Evolutionary conservation across 2,888 invertebrate species (phyloP).

Genomic region (Pyrgus malvae): DNA sequence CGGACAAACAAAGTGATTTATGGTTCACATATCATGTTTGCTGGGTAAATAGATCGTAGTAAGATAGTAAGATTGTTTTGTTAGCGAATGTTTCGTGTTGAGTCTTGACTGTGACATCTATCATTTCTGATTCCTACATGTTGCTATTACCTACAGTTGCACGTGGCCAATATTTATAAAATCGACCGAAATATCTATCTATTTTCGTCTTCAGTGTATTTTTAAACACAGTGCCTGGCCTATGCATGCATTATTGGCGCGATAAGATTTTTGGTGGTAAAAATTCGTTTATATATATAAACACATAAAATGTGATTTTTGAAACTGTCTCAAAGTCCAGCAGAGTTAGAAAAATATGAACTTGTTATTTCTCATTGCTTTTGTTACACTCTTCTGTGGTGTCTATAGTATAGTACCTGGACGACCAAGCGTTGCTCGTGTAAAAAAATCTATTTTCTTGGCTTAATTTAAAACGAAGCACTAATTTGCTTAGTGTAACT

Average conservation of each 20-base stretch:
- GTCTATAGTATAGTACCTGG: too few relatives aligned
- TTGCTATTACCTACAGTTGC: constrained; percentile 26
- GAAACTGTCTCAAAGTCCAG: too few relatives aligned
- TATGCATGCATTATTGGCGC: constrained; percentile 3
- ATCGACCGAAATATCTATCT: constrained; percentile 14
- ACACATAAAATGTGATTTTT: too few relatives aligned
- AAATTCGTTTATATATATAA: too few relatives aligned
- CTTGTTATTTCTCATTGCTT: too few relatives aligned
- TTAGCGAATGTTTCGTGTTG: not conserved
- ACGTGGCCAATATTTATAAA: constrained; percentile 31
- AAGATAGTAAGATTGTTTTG: not conserved
- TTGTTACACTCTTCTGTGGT: too few relatives aligned
- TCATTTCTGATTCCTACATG: constrained; percentile 30
- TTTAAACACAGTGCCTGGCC: not conserved
- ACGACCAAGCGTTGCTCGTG: too few relatives aligned
- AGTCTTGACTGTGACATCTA: constrained; percentile 3
- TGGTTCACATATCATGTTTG: not conserved
- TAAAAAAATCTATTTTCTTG: too few relatives aligned
- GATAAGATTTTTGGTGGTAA: not conserved
- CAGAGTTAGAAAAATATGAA: too few relatives aligned
- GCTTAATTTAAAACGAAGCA: too few relatives aligned
- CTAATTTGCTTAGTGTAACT: too few relatives aligned
- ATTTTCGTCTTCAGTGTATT: constrained; percentile 9
- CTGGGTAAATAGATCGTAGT: not conserved
- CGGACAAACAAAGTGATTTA: constrained; percentile 12